Evolutionary conservation across 2,797 vertebrate species (phyloP), one percentile per base, ranked within the genome.

Genomic region (Oceanodroma leucorhoa): DNA sequence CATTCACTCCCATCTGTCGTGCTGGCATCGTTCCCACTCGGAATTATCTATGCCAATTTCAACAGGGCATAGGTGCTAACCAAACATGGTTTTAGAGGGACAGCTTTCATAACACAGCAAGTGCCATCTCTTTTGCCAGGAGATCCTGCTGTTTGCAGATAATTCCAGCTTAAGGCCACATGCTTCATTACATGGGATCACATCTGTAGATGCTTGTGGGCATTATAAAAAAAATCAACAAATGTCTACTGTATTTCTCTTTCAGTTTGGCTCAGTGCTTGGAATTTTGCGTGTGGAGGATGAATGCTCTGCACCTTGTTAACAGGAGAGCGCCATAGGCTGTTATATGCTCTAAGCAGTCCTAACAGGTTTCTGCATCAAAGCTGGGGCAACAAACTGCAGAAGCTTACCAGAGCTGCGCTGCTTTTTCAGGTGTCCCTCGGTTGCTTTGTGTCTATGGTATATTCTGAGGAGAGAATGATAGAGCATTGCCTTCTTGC

Each of bases 91-190:
- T 97, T 97, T 93, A 94, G 94, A 96, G 86, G 94, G 88, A 92
- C 50, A 77, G 95, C 89, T 97, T 97, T 98, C 96, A 96, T 92
- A 95, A 92, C 97, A 91, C 97, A 98, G 98, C 96, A 91, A 98
- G 97, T 10, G 66, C 95, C 79, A 77, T 94, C 94, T 88, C 94
- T 83, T 91, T 94, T 97, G 97, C 98, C 98, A 98, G 97, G 94
- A 96, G 91, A 96, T 97, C 97, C 98, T 95, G 97, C 97, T 98
- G 98, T 97, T 97, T 96, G 95, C 96, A 98, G 96, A 97, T 96
- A 96, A 96, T 97, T 97, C 95, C 96, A 96, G 89, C 90, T 97
- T 97, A 91, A 95, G 95, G 87, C 97, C 97, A 97, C 98, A 96
- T 96, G 97, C 96, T 95, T 97, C 87, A 84, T 97, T 98, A 95